These are phyloP conservation scores for Enteromius paludinosus DNA, from an alignment of 2,797 vertebrate genomes.

Conservation along the genomic window DNA sequence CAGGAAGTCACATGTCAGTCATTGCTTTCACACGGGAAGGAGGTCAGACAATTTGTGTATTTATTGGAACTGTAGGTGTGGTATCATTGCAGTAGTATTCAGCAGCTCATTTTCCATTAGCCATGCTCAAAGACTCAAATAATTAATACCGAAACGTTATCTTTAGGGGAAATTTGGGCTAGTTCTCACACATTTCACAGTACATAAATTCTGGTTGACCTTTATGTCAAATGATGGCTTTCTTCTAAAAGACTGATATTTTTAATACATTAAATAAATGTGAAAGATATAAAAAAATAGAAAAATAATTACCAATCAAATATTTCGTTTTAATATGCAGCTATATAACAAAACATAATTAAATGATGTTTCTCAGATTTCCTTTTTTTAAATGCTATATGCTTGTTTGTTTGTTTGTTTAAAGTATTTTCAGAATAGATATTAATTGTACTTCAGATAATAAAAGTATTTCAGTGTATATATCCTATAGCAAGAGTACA, in stretches of 20 bases:
- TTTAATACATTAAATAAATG: not conserved
- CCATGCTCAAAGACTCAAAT: not conserved
- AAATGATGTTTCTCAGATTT: not conserved
- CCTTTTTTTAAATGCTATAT: not conserved
- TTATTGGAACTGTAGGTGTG: not conserved
- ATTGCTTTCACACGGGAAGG: constrained; percentile 62
- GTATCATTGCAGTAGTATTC: not conserved
- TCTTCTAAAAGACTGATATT: not conserved
- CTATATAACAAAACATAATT: not conserved
- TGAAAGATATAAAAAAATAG: not conserved
- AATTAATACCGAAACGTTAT: not conserved
- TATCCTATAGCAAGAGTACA: not conserved
- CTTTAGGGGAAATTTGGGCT: not conserved
- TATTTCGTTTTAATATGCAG: not conserved
- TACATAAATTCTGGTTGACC: too few relatives aligned
- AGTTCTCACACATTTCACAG: not conserved
- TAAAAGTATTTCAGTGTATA: not conserved
- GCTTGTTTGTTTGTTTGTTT: not conserved
- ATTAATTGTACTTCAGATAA: not conserved
- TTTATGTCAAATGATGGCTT: not conserved
- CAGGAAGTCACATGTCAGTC: constrained; percentile 23
- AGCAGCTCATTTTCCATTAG: not conserved
- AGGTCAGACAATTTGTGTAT: constrained; percentile 47
- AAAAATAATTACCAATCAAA: not conserved
- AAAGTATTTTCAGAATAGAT: not conserved